Conservation (phyloP, 2,888 invertebrate species). For the Tolmerus cingulatus region DNA sequence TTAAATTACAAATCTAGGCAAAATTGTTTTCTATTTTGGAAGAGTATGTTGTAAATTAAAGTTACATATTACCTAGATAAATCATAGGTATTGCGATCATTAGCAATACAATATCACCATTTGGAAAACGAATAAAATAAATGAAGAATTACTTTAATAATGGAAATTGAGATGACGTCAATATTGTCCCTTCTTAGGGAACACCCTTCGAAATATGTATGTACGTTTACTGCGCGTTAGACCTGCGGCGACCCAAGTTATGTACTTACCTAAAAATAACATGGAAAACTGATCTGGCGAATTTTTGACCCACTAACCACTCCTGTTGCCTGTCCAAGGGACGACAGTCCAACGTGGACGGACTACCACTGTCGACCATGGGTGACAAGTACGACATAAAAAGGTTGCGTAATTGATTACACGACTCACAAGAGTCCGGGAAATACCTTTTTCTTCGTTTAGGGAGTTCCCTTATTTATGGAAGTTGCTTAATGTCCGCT, state of each 20-base stretch:
- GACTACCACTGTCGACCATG: background rate
- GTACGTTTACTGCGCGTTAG: background rate
- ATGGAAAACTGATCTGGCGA: background rate
- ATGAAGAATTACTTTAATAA: background rate
- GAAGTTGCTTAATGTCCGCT: background rate
- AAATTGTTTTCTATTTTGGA: too few species aligned
- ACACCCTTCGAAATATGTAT: background rate
- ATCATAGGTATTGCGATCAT: background rate
- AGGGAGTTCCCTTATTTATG: conserved; percentile 2
- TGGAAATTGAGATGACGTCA: background rate
- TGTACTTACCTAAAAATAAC: background rate
- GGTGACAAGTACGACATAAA: background rate
- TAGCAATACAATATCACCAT: background rate
- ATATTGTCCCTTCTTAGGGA: background rate
- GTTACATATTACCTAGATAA: too few species aligned
- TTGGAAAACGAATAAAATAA: background rate
- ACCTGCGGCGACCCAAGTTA: background rate
- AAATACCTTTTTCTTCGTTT: background rate
- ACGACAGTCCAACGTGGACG: too few species aligned
- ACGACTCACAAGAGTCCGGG: background rate
- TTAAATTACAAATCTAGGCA: too few species aligned
- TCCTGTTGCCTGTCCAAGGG: background rate
- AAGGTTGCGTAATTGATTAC: conserved; percentile 9
- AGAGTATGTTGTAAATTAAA: too few species aligned
- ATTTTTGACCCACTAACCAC: background rate